Evolutionary conservation across 2,797 vertebrate genomes (phyloP).

Genomic region (Calcarius lapponicus): DNA sequence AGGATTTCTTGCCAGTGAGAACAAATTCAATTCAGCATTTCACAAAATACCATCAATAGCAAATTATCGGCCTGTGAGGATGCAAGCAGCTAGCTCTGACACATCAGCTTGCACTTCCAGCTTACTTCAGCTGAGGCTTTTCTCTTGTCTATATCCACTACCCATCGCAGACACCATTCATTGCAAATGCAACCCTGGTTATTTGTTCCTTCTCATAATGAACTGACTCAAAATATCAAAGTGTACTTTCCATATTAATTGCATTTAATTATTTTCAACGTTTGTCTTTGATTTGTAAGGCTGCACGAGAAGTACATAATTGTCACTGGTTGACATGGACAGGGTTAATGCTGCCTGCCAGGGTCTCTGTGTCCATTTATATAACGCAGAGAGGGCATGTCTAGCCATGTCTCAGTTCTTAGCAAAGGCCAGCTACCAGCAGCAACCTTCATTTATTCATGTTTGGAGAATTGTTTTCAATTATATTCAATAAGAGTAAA

Average conservation of each 20-base stretch:
- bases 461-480: background rate
- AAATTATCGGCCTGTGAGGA: background rate
- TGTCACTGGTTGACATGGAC: accelerated
- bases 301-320: background rate
- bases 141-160: background rate
- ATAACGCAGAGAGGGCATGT: background rate
- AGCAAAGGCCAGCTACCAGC: background rate
- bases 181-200: background rate
- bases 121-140: background rate
- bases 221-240: background rate
- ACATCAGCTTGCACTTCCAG: background rate
- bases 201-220: background rate
- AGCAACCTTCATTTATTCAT: background rate
- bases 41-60: background rate
- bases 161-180: background rate
- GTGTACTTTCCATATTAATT: background rate
- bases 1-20: background rate
- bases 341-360: background rate
- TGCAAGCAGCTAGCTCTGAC: background rate
- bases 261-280: background rate
- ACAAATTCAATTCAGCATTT: background rate
- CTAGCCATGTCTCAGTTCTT: background rate
- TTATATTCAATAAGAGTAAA: background rate
- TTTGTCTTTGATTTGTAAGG: background rate
- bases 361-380: background rate